Conservation (phyloP, 1,140 invertebrate genomes). For the Holotrichia oblita region DNA sequence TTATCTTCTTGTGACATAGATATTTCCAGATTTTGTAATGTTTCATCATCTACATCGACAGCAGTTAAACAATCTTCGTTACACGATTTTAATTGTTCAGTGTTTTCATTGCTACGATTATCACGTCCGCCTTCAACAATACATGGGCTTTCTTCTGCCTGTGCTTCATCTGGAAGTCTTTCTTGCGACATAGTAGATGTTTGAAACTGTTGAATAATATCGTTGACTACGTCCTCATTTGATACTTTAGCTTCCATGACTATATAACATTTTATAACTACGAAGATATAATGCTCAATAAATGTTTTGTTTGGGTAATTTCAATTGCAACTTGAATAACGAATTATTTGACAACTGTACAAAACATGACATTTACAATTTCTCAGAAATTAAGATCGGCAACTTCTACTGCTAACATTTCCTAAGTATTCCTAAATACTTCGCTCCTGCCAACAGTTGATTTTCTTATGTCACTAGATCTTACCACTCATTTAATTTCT, state of each 20-base stretch:
- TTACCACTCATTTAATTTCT: too few relatives aligned
- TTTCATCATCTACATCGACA: slow-evolving; percentile 69
- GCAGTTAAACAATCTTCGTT: slow-evolving; percentile 48
- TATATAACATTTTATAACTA: not conserved
- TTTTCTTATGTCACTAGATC: too few relatives aligned
- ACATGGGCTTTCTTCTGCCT: not conserved
- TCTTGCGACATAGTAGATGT: not conserved
- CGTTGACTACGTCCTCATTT: slow-evolving; percentile 6
- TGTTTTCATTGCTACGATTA: not conserved
- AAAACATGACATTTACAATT: too few relatives aligned
- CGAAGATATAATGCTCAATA: not conserved
- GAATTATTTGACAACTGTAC: too few relatives aligned
- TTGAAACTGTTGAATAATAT: slow-evolving; percentile 5
- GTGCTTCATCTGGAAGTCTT: not conserved
- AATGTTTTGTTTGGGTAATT: too few relatives aligned
- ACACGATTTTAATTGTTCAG: slow-evolving; percentile 46
- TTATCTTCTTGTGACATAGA: slow-evolving; percentile 71
- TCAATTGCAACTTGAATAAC: too few relatives aligned
- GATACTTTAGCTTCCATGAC: slow-evolving; percentile 19
- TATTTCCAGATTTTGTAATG: slow-evolving; percentile 69
- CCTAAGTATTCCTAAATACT: too few relatives aligned
- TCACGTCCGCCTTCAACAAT: not conserved
- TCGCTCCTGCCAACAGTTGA: too few relatives aligned
- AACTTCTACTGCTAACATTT: too few relatives aligned
- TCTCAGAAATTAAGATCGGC: too few relatives aligned